Conservation (phyloP, 1,140 invertebrate genomes). For the Anoplophora glabripennis region DNA sequence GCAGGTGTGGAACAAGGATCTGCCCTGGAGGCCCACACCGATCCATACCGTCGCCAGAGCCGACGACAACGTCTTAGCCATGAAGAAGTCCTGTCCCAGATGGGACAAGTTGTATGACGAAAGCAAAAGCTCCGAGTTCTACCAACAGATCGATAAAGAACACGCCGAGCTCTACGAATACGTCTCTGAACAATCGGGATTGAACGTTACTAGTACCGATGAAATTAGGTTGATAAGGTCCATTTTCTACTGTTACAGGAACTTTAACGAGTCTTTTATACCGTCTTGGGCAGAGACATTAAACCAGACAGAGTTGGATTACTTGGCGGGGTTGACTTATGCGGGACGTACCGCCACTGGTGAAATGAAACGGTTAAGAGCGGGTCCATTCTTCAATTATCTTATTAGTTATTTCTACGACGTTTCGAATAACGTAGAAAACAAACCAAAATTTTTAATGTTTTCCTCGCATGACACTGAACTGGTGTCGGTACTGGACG, state of each 20-base stretch:
- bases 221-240: slow-evolving; percentile 61
- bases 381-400: slow-evolving; percentile 56
- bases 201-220: slow-evolving; percentile 52
- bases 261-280: slow-evolving; percentile 70
- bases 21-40: slow-evolving; percentile 86
- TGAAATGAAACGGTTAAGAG: slow-evolving; percentile 54
- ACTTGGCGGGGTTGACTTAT: slow-evolving; percentile 51
- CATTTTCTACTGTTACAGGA: slow-evolving; percentile 63
- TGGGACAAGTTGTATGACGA: slow-evolving; percentile 58
- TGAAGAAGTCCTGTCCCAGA: slow-evolving; percentile 61
- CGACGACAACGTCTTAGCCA: slow-evolving; percentile 57
- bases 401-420: neutral
- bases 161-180: slow-evolving; percentile 62
- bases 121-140: slow-evolving; percentile 55
- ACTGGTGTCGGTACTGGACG: slow-evolving; percentile 70
- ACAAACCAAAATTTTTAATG: slow-evolving; percentile 61
- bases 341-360: slow-evolving; percentile 51
- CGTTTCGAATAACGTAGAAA: neutral
- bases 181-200: slow-evolving; percentile 59
- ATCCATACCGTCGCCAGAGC: slow-evolving; percentile 70
- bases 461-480: slow-evolving; percentile 84
- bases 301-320: slow-evolving; percentile 27
- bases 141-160: slow-evolving; percentile 52
- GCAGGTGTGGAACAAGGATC: slow-evolving; percentile 64
- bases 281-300: slow-evolving; percentile 63